These are phyloP conservation scores for Arctocebus calabarensis DNA, from an alignment of 2,797 vertebrate species.

Conservation along the genomic window DNA sequence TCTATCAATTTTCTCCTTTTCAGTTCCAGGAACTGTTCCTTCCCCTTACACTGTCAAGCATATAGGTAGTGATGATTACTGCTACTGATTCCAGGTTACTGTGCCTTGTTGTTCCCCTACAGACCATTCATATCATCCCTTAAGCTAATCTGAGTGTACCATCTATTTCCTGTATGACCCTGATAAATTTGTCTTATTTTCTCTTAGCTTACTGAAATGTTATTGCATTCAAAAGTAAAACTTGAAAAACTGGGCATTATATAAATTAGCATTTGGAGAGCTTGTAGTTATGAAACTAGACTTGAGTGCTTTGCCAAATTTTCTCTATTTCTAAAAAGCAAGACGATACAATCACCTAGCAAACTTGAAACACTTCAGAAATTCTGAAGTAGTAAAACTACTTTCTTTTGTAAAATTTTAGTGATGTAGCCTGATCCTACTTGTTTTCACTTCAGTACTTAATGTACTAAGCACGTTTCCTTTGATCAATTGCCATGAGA, in stretches of 20 bases:
- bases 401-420: conserved; percentile 48
- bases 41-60: not conserved
- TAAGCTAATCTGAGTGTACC: not conserved
- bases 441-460: not conserved
- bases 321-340: conserved; percentile 61
- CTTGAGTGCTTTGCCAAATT: conserved; percentile 23
- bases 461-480: not conserved
- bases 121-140: not conserved
- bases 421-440: not conserved
- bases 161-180: conserved; percentile 38
- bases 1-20: conserved; percentile 13
- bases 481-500: not conserved
- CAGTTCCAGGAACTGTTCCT: not conserved
- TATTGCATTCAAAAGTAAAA: conserved; percentile 55
- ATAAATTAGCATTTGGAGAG: conserved; percentile 33
- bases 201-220: not conserved
- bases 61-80: not conserved
- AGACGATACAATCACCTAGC: not conserved
- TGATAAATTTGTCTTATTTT: not conserved
- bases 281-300: not conserved
- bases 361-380: conserved; percentile 60
- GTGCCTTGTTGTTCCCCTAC: not conserved
- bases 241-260: conserved; percentile 29
- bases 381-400: not conserved
- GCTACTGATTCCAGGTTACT: not conserved